These are phyloP conservation scores for Tanytarsus gracilentus DNA, from an alignment of 2,888 invertebrate species.

Conservation along the genomic window DNA sequence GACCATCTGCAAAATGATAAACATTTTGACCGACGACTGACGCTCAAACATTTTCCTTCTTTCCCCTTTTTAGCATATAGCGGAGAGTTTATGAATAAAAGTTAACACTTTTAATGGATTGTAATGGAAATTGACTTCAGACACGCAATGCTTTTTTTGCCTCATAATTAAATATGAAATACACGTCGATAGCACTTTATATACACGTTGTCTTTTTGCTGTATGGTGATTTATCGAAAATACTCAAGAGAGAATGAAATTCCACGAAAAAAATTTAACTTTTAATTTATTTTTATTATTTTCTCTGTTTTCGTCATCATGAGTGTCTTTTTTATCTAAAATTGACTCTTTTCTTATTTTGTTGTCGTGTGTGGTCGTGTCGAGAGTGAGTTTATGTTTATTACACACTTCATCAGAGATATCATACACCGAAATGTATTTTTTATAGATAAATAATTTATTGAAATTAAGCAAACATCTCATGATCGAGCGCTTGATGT, in stretches of 20 bases:
- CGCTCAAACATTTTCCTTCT: no score
- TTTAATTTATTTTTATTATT: constrained; percentile 2
- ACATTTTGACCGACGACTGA: no score
- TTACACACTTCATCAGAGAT: neutral
- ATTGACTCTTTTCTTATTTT: neutral
- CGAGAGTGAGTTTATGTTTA: neutral
- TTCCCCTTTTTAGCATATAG: neutral
- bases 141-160: neutral
- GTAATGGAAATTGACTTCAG: constrained; percentile 4
- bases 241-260: no score
- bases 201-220: neutral
- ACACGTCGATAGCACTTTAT: neutral
- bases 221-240: constrained; percentile 8
- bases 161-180: constrained; percentile 10
- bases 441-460: constrained; percentile 7
- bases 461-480: constrained; percentile 2
- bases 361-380: constrained; percentile 4
- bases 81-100: neutral
- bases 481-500: constrained; percentile 1
- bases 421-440: neutral
- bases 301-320: neutral
- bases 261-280: constrained; percentile 1
- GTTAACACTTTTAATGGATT: constrained; percentile 12
- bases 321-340: constrained; percentile 8
- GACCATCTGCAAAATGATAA: no score